These are phyloP conservation scores for Cyrtorhinus lividipennis DNA, from an alignment of 1,140 invertebrate genomes.

Conservation along the genomic window DNA sequence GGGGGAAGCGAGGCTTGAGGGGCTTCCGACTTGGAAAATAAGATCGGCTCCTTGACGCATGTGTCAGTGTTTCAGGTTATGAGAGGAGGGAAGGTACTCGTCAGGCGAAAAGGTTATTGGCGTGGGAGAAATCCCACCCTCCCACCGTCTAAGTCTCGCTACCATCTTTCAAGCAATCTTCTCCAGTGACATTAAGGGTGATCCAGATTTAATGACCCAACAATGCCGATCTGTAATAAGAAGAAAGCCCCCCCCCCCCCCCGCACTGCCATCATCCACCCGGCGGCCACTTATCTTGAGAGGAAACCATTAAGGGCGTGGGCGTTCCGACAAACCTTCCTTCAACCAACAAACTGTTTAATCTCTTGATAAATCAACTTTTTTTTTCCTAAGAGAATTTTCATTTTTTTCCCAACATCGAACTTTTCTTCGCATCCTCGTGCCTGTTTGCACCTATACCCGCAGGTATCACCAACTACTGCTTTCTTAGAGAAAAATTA, in stretches of 20 bases:
- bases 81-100: neutral
- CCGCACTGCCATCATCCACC: neutral
- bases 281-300: neutral
- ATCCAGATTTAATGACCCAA: slow-evolving; percentile 15
- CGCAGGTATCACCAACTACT: too few relatives aligned
- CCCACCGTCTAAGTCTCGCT: neutral
- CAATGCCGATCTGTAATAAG: slow-evolving; percentile 11
- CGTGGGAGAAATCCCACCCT: neutral
- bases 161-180: neutral
- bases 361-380: slow-evolving; percentile 8
- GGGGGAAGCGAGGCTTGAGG: too few relatives aligned
- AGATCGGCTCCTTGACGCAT: neutral
- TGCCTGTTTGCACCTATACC: too few relatives aligned
- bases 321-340: neutral
- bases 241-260: neutral
- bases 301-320: neutral
- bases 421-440: neutral
- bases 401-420: neutral
- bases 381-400: slow-evolving; percentile 1
- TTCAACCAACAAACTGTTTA: slow-evolving; percentile 3
- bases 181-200: slow-evolving; percentile 7
- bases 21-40: too few relatives aligned
- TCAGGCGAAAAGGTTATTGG: neutral
- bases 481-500: too few relatives aligned
- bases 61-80: neutral